Evolutionary conservation across 2,888 invertebrate genomes (phyloP).

Genomic region (Tromatobia lineatoria): DNA sequence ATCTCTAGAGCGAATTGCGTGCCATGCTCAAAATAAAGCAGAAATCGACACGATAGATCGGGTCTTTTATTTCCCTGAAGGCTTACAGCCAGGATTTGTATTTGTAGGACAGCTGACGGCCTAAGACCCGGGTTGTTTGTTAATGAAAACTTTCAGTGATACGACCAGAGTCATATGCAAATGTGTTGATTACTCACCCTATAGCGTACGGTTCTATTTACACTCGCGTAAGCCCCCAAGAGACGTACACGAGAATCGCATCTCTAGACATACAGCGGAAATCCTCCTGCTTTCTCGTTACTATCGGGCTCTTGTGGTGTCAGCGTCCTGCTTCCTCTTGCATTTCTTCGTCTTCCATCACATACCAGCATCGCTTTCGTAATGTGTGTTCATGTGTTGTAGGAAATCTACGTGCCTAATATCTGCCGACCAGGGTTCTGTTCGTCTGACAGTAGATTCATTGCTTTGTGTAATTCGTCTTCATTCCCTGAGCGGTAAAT

Average conservation of each 20-base stretch:
- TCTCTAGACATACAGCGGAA: slow-evolving; percentile 22
- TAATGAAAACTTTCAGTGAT: slow-evolving; percentile 73
- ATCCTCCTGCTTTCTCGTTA: slow-evolving; percentile 38
- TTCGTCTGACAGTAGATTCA: slow-evolving; percentile 5
- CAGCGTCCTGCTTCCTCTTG: slow-evolving; percentile 29
- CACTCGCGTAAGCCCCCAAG: slow-evolving; percentile 41
- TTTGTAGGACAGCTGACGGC: slow-evolving; percentile 56
- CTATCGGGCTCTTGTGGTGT: slow-evolving; percentile 12
- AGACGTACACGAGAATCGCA: slow-evolving; percentile 16
- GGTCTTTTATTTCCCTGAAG: slow-evolving; percentile 63
- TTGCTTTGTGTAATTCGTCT: slow-evolving; percentile 23
- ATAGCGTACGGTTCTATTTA: slow-evolving; percentile 50
- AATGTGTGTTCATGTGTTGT: slow-evolving; percentile 1
- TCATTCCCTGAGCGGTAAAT: slow-evolving; percentile 6
- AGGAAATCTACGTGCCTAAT: slow-evolving; percentile 32
- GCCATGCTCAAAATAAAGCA: neutral
- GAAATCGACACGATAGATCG: slow-evolving; percentile 61
- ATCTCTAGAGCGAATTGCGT: neutral
- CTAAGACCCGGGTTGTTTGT: slow-evolving; percentile 16
- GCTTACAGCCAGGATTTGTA: neutral
- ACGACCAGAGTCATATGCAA: slow-evolving; percentile 72
- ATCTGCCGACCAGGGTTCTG: slow-evolving; percentile 2
- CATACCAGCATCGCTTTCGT: slow-evolving; percentile 8
- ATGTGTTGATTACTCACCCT: slow-evolving; percentile 74
- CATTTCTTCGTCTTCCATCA: slow-evolving; percentile 2